phyloP scores from a whole-genome alignment of 2,113 vertebrate species.

The Pelobates fuscus region DNA sequence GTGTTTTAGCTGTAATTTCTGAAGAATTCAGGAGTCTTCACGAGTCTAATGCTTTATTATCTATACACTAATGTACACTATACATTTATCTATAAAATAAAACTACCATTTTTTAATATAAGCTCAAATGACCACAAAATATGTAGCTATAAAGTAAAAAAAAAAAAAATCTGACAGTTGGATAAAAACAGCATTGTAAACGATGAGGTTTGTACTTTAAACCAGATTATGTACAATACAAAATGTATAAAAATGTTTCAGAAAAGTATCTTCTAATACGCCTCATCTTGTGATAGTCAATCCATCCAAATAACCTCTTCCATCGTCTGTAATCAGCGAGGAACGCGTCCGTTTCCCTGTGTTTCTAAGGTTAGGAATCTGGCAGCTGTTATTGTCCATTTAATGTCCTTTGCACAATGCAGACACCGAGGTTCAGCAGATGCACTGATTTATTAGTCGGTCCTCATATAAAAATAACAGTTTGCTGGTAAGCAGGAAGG shows the following conservation, averaged over 20 bases:
- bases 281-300: conserved; percentile 56
- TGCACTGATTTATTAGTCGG: conserved; percentile 79
- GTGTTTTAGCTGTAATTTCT: too few species aligned
- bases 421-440: conserved; percentile 66
- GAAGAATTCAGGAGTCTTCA: too few species aligned
- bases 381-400: conserved; percentile 63
- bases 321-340: conserved; percentile 62
- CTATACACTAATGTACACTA: too few species aligned
- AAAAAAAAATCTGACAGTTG: too few species aligned
- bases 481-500: conserved; percentile 82
- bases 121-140: too few species aligned
- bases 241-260: conserved; percentile 35
- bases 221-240: too few species aligned
- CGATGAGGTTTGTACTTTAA: too few species aligned
- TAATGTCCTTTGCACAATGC: conserved; percentile 70
- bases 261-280: conserved; percentile 47
- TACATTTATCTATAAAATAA: too few species aligned
- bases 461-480: conserved; percentile 73
- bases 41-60: too few species aligned
- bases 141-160: too few species aligned
- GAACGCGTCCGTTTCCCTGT: conserved; percentile 64
- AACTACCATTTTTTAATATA: too few species aligned
- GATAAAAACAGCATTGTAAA: too few species aligned
- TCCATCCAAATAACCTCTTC: conserved; percentile 63
- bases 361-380: conserved; percentile 61